Evolutionary conservation across 2,797 vertebrate species (phyloP), one percentile per base, ranked within the genome.

Genomic region (Brachyrhaphis roseni): DNA sequence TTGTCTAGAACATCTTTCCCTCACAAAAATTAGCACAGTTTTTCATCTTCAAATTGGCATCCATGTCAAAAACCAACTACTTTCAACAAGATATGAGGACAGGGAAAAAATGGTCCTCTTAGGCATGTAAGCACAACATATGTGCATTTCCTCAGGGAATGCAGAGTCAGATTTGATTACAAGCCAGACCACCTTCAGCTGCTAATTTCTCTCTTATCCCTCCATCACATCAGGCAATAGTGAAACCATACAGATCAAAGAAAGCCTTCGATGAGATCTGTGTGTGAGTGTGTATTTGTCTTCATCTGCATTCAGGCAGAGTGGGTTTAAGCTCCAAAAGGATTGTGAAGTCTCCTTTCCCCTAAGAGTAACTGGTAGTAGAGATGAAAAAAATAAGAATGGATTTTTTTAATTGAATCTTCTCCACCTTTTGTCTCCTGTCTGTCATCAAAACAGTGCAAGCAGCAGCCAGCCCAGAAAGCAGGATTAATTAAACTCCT

Each of bases 161-260:
- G 72, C 28, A 74, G 49, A 80, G 79, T 84, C 74, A 84, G 74
- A 88, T 92, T 72, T 86, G 64, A 82, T 88, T 88, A 80, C 83
- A 84, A 86, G 0, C 18, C 83, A 88, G 86, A 87, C 81, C 87
- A 83, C 84, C 83, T 85, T 85, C 80, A 77, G 86, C 43, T 82
- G 79, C 75, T 90, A 87, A 90, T 91, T 88, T 83, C 70, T 71
- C 64, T 82, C 82, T 89, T 86, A 89, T 89, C 86, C 70, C 72
- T n/a, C 77, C 43, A 82, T 87, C 79, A 62, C 81, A 89, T 86
- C 84, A 76, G 85, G 88, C 84, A 89, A 84, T 82, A 87, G 64
- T 55, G 78, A 77, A 89, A 64, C 66, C 51, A 73, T 78, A 83
- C 71, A 89, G 70, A 91, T 89, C 82, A 88, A 89, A 77, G 83